Evolutionary conservation across 2,113 vertebrate species (phyloP), one percentile per base, ranked within the genome.

Genomic region (Smithornis capensis): DNA sequence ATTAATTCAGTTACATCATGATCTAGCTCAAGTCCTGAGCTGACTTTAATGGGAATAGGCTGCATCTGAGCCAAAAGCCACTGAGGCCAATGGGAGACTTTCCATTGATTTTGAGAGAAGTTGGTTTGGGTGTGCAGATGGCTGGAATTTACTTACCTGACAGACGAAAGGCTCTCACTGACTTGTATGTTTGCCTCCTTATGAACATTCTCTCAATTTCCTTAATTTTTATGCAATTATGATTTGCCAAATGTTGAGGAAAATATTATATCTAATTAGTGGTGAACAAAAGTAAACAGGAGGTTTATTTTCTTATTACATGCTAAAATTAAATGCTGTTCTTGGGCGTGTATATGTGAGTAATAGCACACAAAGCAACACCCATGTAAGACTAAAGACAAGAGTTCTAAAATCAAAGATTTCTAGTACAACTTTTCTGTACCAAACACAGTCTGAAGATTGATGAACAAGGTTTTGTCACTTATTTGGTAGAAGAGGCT

Each of bases 1-100:
- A 98, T 97, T 98, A 97, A 97, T 97, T 90, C 92, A 84, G 91
- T 98, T 96, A 87, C 93, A 79, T 92, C 84, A 91, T 92, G 75
- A 95, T 74, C 69, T 89, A 95, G 47, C 84, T 95, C 79, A 92
- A 83, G 90, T 94, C 79, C 95, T 94, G 83, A 79, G 44, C 42
- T 93, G 95, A 96, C 75, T 96, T 83, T 86, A 87, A 83, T 94
- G 69, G 22, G 71, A 95, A 95, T 64, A 91, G 23, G 33, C 31
- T 90, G 93, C 64, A 7, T 85, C 65, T 81, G 67, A 83, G 95
- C 77, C 95, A 95, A 78, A 89, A 96, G 59, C 59, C 63, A 65
- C 52, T 45, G 80, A 96, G 73, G 80, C 81, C 83, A 92, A 65
- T 59, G 28, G 67, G 37, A 91, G 50, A 5, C 42, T 91, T 95